These are phyloP conservation scores for Corythaixoides concolor DNA, from an alignment of 2,113 vertebrate species.

Conservation along the genomic window DNA sequence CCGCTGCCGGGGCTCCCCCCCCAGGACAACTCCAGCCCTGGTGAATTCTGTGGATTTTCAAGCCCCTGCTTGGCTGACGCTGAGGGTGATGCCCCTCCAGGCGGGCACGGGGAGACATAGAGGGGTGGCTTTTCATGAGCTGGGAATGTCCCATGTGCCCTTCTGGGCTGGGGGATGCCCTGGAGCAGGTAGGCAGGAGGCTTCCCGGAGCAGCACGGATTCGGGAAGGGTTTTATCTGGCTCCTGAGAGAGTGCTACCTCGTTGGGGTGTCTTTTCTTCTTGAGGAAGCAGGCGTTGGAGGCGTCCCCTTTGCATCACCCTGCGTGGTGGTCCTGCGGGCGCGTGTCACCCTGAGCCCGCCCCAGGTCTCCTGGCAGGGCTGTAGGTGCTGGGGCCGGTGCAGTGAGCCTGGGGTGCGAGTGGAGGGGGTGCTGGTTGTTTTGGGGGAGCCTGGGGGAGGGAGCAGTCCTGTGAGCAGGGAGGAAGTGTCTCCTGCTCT, in stretches of 20 bases:
- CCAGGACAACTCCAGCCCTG: rapidly evolving
- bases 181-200: background rate
- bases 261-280: background rate
- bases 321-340: no score
- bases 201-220: rapidly evolving
- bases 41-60: background rate
- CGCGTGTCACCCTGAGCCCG: no score
- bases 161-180: background rate
- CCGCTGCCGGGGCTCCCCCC: background rate
- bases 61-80: background rate
- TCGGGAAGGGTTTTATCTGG: background rate
- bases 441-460: no score
- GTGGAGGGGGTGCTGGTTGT: background rate
- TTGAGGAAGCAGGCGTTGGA: background rate
- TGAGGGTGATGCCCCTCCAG: background rate
- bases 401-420: background rate
- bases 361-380: background rate
- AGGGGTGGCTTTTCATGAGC: background rate
- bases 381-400: background rate
- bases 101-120: background rate
- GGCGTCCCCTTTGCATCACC: no score
- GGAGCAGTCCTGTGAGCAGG: background rate
- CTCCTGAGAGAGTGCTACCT: background rate
- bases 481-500: background rate
- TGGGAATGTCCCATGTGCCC: background rate